Evolutionary conservation across 2,888 invertebrate genomes (phyloP).

Genomic region (Formica aserva): DNA sequence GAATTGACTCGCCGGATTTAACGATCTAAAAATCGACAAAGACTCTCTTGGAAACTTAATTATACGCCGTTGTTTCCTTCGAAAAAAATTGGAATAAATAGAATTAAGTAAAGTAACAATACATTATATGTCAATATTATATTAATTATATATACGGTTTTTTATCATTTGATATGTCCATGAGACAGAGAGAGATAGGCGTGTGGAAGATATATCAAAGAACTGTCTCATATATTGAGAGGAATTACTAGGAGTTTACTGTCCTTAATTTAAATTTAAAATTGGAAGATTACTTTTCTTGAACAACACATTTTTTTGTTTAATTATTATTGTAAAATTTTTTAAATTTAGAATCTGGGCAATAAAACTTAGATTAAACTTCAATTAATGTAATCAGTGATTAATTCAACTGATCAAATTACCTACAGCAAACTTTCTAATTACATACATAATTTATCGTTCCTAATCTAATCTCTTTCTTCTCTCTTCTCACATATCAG

Average conservation of each 20-base stretch:
- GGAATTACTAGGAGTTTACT: neutral
- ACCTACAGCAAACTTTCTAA: neutral
- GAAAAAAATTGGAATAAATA: neutral
- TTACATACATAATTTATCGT: neutral
- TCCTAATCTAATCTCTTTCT: neutral
- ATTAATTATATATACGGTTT: neutral
- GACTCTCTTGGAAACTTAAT: neutral
- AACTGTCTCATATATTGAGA: neutral
- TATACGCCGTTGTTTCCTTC: neutral
- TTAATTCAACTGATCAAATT: neutral
- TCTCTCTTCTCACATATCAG: neutral
- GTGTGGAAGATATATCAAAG: neutral
- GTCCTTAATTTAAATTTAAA: neutral
- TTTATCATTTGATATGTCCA: neutral
- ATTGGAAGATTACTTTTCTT: neutral
- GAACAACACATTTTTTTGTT: neutral
- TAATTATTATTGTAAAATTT: neutral
- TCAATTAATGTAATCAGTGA: neutral
- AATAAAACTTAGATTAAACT: neutral
- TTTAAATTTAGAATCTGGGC: neutral
- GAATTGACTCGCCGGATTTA: slow-evolving; percentile 28
- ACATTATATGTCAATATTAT: neutral
- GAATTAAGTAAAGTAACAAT: neutral
- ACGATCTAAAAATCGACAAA: slow-evolving; percentile 17
- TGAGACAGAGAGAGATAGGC: neutral